A percentile compares a stretch with the other conserved stretches of the same genome.
Evolutionary conservation across 1,140 invertebrate genomes (phyloP).

Genomic region (Agraylea sexmaculata): DNA sequence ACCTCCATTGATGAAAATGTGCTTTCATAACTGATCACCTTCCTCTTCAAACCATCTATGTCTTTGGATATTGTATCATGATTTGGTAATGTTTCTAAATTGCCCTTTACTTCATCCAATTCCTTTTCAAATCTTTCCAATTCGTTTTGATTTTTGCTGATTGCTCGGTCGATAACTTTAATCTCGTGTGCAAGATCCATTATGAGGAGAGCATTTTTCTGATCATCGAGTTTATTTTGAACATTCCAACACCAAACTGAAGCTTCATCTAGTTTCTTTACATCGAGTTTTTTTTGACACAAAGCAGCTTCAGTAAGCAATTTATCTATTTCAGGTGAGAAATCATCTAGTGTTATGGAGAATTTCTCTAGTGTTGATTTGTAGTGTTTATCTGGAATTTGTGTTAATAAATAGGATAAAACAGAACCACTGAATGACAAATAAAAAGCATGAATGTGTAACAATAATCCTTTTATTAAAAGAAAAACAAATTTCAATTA

Average conservation of each 20-base stretch:
- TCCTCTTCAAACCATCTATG: constrained; percentile 29
- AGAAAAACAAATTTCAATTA: constrained; percentile 4
- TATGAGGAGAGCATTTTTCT: constrained; percentile 31
- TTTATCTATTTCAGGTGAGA: constrained; percentile 28
- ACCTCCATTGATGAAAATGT: constrained; percentile 30
- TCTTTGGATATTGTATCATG: constrained; percentile 29
- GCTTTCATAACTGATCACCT: constrained; percentile 30
- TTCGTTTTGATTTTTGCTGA: constrained; percentile 29
- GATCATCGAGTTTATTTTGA: constrained; percentile 23
- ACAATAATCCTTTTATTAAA: background rate
- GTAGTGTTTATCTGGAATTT: constrained; percentile 11
- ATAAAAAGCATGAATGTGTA: constrained; percentile 1
- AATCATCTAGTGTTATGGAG: constrained; percentile 24
- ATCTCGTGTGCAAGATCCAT: constrained; percentile 31
- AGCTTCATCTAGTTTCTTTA: constrained; percentile 26
- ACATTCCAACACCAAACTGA: constrained; percentile 26
- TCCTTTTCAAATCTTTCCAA: constrained; percentile 29
- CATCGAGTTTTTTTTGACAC: constrained; percentile 22
- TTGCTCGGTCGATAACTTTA: constrained; percentile 25
- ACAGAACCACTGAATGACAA: background rate
- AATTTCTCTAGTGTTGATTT: constrained; percentile 24
- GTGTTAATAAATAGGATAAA: background rate
- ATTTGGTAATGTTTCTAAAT: constrained; percentile 23
- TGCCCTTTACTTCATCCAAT: constrained; percentile 26
- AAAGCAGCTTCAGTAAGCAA: constrained; percentile 23